Conservation (phyloP, 1,140 invertebrate genomes). For the Drosophila equinoxialis region DNA sequence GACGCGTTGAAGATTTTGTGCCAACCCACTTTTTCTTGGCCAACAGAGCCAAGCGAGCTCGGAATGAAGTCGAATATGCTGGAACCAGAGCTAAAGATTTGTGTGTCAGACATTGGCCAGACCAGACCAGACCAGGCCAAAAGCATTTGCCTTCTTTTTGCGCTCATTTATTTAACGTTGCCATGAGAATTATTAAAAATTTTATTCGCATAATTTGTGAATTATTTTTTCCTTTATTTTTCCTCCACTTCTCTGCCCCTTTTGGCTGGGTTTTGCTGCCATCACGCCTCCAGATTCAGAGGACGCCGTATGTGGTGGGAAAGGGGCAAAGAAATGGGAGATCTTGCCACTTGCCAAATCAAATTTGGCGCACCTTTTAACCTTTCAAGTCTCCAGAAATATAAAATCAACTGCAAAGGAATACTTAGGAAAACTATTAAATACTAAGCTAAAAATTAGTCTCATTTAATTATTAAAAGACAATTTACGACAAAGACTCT, state of each 20-base stretch:
- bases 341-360: constrained; percentile 39
- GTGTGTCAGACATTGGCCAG: constrained; percentile 46
- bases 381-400: neutral
- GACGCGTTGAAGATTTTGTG: constrained; percentile 75
- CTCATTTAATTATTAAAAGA: neutral
- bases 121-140: constrained; percentile 39
- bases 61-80: neutral
- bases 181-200: constrained; percentile 82
- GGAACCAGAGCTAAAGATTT: neutral
- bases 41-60: constrained; percentile 12
- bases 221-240: constrained; percentile 58
- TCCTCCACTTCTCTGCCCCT: neutral
- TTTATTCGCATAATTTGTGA: constrained; percentile 82
- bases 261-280: constrained; percentile 22
- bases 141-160: constrained; percentile 44
- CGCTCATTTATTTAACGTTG: constrained; percentile 74
- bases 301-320: neutral
- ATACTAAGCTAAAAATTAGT: too few relatives aligned
- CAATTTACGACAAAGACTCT: neutral
- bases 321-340: neutral
- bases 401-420: too few relatives aligned
- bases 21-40: constrained; percentile 68
- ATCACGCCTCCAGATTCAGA: constrained; percentile 22
- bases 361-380: constrained; percentile 19
- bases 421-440: too few relatives aligned